Conservation (phyloP, 2,113 vertebrate species). For the Arvicanthis niloticus region DNA sequence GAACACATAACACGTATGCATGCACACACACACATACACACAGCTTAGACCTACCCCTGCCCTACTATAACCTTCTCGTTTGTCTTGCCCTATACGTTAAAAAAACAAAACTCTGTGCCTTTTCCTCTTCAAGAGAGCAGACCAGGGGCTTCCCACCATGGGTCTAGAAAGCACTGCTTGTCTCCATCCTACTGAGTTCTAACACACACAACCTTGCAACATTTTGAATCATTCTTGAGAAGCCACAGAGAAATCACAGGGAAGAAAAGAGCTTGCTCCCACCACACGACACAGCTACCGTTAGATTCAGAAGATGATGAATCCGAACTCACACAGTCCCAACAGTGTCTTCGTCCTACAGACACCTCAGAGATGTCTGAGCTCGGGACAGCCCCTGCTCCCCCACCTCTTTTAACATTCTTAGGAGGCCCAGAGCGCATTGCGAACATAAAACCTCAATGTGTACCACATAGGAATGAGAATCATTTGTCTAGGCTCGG, state of each 20-base stretch:
- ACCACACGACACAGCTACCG: neutral
- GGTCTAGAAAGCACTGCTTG: neutral
- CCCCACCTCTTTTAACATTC: neutral
- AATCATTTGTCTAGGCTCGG: conserved; percentile 62
- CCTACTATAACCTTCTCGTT: neutral
- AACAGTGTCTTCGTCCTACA: neutral
- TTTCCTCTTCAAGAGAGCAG: neutral
- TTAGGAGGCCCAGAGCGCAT: neutral
- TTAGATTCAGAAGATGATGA: neutral
- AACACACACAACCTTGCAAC: neutral
- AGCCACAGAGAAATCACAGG: neutral
- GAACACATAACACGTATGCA: neutral
- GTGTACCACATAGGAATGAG: conserved; percentile 32
- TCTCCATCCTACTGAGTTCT: neutral
- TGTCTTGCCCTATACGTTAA: neutral
- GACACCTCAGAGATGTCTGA: neutral
- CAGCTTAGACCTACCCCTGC: neutral
- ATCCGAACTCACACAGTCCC: neutral
- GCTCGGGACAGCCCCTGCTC: neutral
- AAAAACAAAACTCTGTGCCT: neutral
- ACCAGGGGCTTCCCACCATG: neutral
- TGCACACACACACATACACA: neutral
- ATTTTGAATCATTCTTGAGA: neutral
- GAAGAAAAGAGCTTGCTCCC: neutral
- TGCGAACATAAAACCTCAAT: conserved; percentile 62